Conservation (phyloP, 2,888 invertebrate genomes). For the Deroplatys truncata region DNA sequence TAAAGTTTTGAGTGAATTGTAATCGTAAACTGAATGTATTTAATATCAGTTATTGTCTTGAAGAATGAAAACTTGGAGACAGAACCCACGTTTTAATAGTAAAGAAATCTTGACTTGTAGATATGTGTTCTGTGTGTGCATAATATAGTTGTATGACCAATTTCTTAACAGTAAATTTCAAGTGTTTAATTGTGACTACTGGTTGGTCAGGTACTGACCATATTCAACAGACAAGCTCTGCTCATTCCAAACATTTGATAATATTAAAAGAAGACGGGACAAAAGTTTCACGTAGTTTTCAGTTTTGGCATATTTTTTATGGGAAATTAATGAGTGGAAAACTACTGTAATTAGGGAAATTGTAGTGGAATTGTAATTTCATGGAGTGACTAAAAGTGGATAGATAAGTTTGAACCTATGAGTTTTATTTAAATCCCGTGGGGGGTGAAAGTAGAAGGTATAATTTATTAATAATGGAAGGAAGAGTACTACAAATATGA, state of each 20-base stretch:
- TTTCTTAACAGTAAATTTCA: slow-evolving; percentile 20
- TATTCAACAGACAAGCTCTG: slow-evolving; percentile 19
- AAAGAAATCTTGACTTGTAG: slow-evolving; percentile 20
- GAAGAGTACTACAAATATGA: too few relatives aligned
- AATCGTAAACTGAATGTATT: not conserved
- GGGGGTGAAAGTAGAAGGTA: not conserved
- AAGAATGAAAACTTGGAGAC: not conserved
- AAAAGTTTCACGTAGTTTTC: slow-evolving; percentile 9
- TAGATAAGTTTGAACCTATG: slow-evolving; percentile 32
- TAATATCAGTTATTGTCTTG: slow-evolving; percentile 14
- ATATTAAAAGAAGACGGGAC: slow-evolving; percentile 13
- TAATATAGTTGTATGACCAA: slow-evolving; percentile 21
- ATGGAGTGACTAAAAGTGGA: slow-evolving; percentile 36
- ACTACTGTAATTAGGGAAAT: slow-evolving; percentile 21
- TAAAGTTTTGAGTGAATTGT: slow-evolving; percentile 14
- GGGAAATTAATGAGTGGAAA: slow-evolving; percentile 5
- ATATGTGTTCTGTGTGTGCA: slow-evolving; percentile 25
- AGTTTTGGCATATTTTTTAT: slow-evolving; percentile 15
- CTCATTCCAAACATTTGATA: slow-evolving; percentile 30
- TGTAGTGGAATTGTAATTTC: slow-evolving; percentile 33
- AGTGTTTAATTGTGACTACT: slow-evolving; percentile 18
- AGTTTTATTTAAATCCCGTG: slow-evolving; percentile 17
- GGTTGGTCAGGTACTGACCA: slow-evolving; percentile 11
- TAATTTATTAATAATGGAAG: too few relatives aligned
- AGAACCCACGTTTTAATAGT: slow-evolving; percentile 16